These are phyloP conservation scores for Tetragonisca angustula DNA, from an alignment of 2,888 invertebrate species.

Conservation along the genomic window DNA sequence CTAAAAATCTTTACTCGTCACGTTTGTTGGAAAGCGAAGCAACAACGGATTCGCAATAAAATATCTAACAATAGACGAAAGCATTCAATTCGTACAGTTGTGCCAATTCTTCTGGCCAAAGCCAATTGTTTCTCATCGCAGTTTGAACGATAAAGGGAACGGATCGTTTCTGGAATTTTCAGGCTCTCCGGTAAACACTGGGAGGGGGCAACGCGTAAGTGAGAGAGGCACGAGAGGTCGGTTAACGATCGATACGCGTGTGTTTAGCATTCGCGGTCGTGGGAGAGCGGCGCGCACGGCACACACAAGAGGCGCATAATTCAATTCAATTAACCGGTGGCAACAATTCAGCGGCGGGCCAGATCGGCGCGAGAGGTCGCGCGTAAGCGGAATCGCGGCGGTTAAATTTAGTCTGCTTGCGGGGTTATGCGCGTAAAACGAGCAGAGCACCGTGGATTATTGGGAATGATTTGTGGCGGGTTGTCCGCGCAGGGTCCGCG, in stretches of 20 bases:
- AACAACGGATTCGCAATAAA: too few species aligned
- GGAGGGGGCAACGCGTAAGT: not conserved
- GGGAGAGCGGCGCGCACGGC: not conserved
- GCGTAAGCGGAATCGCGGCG: constrained; percentile 56
- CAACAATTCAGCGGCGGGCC: constrained; percentile 50
- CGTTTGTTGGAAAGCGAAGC: too few species aligned
- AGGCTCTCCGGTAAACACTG: too few species aligned
- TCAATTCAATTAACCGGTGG: constrained; percentile 64
- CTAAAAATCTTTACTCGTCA: too few species aligned
- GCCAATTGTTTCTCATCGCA: not conserved
- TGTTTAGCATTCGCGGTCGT: constrained; percentile 29
- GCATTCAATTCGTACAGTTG: too few species aligned
- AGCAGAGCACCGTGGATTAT: constrained; percentile 61
- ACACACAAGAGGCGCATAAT: constrained; percentile 46
- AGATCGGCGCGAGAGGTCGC: constrained; percentile 35
- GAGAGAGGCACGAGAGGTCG: not conserved
- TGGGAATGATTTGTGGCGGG: constrained; percentile 70
- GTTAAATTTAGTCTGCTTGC: constrained; percentile 69
- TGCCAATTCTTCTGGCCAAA: too few species aligned
- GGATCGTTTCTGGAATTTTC: not conserved
- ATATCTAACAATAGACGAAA: too few species aligned
- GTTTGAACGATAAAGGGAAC: not conserved
- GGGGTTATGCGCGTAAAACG: constrained; percentile 59
- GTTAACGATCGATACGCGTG: constrained; percentile 22
- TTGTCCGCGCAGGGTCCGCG: constrained; percentile 51